Evolutionary conservation across 2,888 invertebrate genomes (phyloP).

Genomic region (Drosophila lacicola): DNA sequence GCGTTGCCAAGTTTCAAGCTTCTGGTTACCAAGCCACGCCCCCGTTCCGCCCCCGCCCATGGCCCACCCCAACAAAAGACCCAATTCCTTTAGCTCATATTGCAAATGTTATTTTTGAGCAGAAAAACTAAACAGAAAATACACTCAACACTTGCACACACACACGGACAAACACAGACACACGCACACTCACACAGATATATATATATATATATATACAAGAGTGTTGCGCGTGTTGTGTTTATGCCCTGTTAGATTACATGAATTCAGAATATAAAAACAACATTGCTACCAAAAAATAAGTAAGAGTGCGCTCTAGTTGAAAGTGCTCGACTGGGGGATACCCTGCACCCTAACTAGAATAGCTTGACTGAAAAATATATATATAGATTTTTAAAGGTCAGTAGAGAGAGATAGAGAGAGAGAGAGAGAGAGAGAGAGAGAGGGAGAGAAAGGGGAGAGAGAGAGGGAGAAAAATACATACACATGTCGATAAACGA

Average conservation of each 20-base stretch:
- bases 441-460: too few relatives aligned
- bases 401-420: too few relatives aligned
- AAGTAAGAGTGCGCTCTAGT: too few relatives aligned
- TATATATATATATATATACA: too few relatives aligned
- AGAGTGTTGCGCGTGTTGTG: slow-evolving; percentile 19
- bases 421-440: too few relatives aligned
- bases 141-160: slow-evolving; percentile 14
- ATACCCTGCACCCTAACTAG: too few relatives aligned
- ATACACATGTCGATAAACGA: neutral
- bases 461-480: too few relatives aligned
- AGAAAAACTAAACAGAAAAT: slow-evolving; percentile 53
- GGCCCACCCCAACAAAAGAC: neutral
- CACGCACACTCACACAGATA: too few relatives aligned
- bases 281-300: neutral
- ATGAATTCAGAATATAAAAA: neutral
- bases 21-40: slow-evolving; percentile 30
- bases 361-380: too few relatives aligned
- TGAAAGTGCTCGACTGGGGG: too few relatives aligned
- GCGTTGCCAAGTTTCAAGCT: slow-evolving; percentile 33
- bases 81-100: slow-evolving; percentile 40
- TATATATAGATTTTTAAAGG: too few relatives aligned
- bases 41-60: neutral
- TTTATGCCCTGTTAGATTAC: slow-evolving; percentile 15
- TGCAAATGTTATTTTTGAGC: slow-evolving; percentile 51
- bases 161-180: neutral